Evolutionary conservation across 2,797 vertebrate genomes (phyloP).

Genomic region (Martes flavigula): DNA sequence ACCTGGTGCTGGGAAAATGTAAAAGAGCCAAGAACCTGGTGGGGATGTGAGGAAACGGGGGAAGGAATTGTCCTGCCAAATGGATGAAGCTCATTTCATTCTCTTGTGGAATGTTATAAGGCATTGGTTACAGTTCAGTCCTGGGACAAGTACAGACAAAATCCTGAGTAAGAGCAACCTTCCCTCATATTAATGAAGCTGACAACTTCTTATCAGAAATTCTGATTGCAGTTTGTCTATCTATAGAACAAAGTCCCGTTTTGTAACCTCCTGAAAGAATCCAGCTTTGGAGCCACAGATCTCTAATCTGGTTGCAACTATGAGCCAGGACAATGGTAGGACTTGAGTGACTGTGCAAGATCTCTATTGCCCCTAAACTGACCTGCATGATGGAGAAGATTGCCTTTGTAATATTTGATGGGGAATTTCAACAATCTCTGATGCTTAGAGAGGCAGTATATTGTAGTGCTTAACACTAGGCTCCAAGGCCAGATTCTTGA

Average conservation of each 20-base stretch:
- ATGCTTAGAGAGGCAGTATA: neutral
- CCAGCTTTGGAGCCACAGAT: neutral
- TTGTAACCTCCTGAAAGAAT: neutral
- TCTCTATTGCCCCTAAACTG: neutral
- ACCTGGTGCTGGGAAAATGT: neutral
- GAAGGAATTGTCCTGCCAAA: neutral
- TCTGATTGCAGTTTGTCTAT: neutral
- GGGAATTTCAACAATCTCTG: neutral
- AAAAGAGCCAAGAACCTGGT: neutral
- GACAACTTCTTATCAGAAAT: neutral
- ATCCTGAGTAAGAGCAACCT: neutral
- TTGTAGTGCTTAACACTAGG: neutral
- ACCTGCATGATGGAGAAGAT: neutral
- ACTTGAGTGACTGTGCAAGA: neutral
- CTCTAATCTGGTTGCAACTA: neutral
- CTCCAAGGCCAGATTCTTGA: neutral
- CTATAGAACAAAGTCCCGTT: neutral
- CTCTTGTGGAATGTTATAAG: neutral
- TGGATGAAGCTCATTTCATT: neutral
- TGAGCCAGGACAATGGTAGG: neutral
- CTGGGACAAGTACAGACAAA: constrained; percentile 12
- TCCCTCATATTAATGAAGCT: neutral
- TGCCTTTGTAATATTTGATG: neutral
- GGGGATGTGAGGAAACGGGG: neutral
- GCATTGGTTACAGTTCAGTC: neutral